These are phyloP conservation scores for Macrotrachela quadricornifera DNA, from an alignment of 1,140 invertebrate species.

Conservation along the genomic window DNA sequence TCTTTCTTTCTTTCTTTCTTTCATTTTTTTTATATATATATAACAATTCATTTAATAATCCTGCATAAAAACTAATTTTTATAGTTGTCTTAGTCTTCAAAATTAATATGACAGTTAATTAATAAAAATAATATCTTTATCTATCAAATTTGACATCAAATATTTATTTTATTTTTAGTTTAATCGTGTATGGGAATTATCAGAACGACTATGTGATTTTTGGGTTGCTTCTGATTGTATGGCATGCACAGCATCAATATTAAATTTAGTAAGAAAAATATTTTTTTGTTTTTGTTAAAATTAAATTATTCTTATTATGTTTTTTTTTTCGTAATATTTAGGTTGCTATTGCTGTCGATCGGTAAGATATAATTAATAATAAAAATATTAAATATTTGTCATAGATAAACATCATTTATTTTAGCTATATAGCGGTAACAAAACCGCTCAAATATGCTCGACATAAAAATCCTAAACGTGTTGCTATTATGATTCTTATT, in stretches of 20 bases:
- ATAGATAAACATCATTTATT: constrained; percentile 13
- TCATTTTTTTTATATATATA: no score
- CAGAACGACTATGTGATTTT: constrained; percentile 76
- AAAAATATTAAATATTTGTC: neutral
- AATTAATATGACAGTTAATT: no score
- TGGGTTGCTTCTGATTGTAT: constrained; percentile 97
- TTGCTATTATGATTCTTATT: constrained; percentile 77
- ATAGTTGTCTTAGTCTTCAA: no score
- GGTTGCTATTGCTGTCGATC: constrained; percentile 91
- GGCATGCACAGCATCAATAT: constrained; percentile 92
- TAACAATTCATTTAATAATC: no score
- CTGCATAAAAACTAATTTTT: no score
- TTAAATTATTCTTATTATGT: no score
- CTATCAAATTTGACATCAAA: no score
- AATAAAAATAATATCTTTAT: no score
- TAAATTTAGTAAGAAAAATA: constrained; percentile 43
- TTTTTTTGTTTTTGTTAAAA: no score
- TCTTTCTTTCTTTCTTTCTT: no score
- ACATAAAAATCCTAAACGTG: constrained; percentile 82
- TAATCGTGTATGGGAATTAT: constrained; percentile 48
- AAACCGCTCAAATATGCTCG: constrained; percentile 96
- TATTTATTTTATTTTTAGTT: neutral
- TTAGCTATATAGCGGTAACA: constrained; percentile 91
- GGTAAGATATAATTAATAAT: constrained; percentile 41
- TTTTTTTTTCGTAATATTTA: no score